Percentiles rank a stretch among this genome's conserved stretches.
phyloP scores from a whole-genome alignment of 64 coral and sea anemone species.

The Dendrophyllia cribrosa region DNA sequence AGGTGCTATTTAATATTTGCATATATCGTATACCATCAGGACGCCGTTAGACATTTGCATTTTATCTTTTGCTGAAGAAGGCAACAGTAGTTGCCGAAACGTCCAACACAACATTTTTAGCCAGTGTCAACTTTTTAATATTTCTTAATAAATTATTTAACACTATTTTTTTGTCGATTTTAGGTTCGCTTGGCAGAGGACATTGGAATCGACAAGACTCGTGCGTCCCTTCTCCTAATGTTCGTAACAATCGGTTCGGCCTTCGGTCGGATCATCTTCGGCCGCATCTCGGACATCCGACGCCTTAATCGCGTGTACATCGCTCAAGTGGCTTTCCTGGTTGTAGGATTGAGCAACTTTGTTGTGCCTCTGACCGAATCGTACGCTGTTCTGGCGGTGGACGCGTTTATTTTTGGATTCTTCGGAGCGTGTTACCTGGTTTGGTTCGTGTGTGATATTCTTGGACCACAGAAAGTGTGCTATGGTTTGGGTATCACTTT shows the following conservation, averaged over 20 bases:
- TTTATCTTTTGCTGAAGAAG: no score
- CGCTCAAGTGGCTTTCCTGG: conserved; percentile 64
- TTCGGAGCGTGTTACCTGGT: conserved; percentile 71
- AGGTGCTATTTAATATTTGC: no score
- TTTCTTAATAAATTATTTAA: neutral
- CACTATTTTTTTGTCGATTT: neutral
- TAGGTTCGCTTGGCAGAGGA: conserved; percentile 85
- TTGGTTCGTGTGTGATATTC: conserved; percentile 79
- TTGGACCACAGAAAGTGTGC: conserved; percentile 51
- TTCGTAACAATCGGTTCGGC: conserved; percentile 75
- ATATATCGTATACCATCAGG: no score
- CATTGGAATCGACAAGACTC: conserved; percentile 70
- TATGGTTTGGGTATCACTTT: conserved; percentile 68
- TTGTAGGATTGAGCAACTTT: conserved; percentile 74
- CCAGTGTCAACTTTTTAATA: no score
- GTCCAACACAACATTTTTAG: no score
- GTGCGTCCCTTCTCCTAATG: conserved; percentile 72
- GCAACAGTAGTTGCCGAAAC: no score
- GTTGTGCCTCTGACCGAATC: conserved; percentile 59
- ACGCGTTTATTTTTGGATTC: conserved; percentile 65
- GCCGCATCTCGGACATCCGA: conserved; percentile 61
- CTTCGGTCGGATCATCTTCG: conserved; percentile 49
- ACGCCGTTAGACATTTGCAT: no score
- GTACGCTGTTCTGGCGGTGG: conserved; percentile 39
- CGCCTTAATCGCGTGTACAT: conserved; percentile 61